phyloP scores from a whole-genome alignment of 2,797 vertebrate species.

The Sebastes jordani region DNA sequence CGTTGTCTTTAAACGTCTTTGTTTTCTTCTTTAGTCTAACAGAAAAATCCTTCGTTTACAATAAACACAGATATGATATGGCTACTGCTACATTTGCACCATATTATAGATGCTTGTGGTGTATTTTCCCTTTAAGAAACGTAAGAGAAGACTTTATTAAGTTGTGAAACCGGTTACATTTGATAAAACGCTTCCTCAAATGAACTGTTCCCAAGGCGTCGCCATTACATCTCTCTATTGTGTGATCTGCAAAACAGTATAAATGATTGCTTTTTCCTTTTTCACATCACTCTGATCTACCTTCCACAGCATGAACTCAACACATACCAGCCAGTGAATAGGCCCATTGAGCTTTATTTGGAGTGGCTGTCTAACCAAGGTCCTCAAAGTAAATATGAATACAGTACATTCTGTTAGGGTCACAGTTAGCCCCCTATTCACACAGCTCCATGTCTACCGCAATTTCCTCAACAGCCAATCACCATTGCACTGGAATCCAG shows the following conservation, averaged over 20 bases:
- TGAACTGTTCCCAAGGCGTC: neutral
- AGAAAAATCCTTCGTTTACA: neutral
- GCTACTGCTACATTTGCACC: neutral
- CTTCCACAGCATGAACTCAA: conserved; percentile 22
- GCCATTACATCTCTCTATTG: neutral
- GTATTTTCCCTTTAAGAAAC: neutral
- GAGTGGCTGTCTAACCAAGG: conserved; percentile 64
- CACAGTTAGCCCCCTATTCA: conserved; percentile 73
- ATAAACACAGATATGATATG: neutral
- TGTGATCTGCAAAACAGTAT: neutral
- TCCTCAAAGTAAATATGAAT: conserved; percentile 75
- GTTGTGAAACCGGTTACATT: neutral
- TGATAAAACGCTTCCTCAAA: neutral
- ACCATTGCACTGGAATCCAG: conserved; percentile 55
- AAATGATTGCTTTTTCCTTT: neutral
- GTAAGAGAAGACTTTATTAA: neutral
- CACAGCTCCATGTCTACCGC: conserved; percentile 43
- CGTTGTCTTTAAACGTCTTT: neutral
- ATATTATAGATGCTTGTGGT: neutral
- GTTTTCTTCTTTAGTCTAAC: neutral
- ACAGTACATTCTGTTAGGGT: conserved; percentile 71
- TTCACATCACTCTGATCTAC: conserved; percentile 4
- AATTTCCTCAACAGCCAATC: conserved; percentile 71
- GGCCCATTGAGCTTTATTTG: conserved; percentile 55
- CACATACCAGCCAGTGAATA: conserved; percentile 49